These are phyloP conservation scores for Microcebus ravelobensis DNA, from an alignment of 2,113 vertebrate species.

Conservation along the genomic window DNA sequence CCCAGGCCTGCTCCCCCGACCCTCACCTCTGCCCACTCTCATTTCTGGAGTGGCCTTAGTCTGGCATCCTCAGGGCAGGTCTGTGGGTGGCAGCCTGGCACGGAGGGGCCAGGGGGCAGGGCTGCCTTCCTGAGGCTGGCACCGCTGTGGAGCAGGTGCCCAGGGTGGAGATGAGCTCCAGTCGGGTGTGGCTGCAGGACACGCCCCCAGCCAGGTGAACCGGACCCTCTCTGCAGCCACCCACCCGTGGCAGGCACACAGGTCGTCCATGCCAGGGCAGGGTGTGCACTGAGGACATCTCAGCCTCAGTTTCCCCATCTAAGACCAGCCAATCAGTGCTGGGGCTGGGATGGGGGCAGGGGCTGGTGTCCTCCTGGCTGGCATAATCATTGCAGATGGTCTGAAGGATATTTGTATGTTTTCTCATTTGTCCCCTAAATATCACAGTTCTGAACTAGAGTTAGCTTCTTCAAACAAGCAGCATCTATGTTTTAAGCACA, in stretches of 20 bases:
- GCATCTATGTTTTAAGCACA: neutral
- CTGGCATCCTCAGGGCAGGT: neutral
- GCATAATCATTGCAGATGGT: neutral
- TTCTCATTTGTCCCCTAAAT: conserved; percentile 20
- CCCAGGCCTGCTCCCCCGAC: neutral
- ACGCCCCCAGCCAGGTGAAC: neutral
- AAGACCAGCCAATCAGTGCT: neutral
- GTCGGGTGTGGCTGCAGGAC: neutral
- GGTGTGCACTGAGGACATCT: neutral
- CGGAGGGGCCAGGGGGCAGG: neutral
- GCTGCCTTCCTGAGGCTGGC: neutral
- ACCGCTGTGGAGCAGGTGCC: neutral
- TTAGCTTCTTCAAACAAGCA: conserved; percentile 42
- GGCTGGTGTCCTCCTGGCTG: neutral
- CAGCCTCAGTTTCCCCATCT: neutral
- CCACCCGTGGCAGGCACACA: fast-evolving
- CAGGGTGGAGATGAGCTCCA: neutral
- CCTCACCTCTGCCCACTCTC: neutral
- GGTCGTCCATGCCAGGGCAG: neutral
- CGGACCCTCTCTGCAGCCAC: neutral
- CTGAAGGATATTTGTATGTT: neutral
- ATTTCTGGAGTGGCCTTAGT: neutral
- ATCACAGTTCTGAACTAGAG: conserved; percentile 27
- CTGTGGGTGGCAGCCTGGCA: neutral
- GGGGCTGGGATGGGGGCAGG: neutral